These are phyloP conservation scores for Parapristionchus giblindavisi DNA, from an alignment of 2,888 invertebrate species.

Conservation along the genomic window DNA sequence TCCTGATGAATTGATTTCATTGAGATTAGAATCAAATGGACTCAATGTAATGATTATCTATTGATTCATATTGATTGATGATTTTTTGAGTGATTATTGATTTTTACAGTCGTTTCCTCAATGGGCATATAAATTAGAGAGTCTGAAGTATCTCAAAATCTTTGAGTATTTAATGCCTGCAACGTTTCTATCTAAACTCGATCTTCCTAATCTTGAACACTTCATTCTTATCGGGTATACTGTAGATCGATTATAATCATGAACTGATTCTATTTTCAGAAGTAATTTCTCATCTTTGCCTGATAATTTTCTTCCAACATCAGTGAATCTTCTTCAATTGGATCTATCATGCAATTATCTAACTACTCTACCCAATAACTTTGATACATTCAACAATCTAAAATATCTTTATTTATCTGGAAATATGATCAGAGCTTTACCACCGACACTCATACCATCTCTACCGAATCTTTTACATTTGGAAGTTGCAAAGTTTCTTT, in stretches of 20 bases:
- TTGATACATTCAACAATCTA: neutral
- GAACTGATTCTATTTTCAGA: neutral
- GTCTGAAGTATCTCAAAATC: conserved; percentile 16
- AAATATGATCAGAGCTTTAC: conserved; percentile 18
- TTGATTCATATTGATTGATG: neutral
- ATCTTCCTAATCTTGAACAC: conserved; percentile 6
- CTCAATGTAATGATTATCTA: neutral
- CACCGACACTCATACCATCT: neutral
- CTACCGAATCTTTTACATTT: neutral
- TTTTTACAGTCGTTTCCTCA: neutral
- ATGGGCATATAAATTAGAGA: neutral
- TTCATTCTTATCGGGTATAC: conserved; percentile 15
- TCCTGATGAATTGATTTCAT: neutral
- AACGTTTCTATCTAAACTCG: neutral
- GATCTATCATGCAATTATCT: conserved; percentile 22
- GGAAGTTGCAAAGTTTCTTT: neutral
- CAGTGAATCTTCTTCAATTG: neutral
- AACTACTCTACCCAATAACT: neutral
- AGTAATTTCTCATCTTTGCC: conserved; percentile 21
- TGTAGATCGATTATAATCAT: neutral
- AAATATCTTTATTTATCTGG: conserved; percentile 20
- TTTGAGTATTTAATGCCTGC: neutral
- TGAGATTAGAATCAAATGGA: conserved; percentile 9
- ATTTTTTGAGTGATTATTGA: neutral
- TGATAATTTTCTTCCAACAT: neutral